A percentile compares a stretch with the other conserved stretches of the same genome.
These are phyloP conservation scores for Corydoras maculifer DNA, from an alignment of 2,113 vertebrate species.

Conservation along the genomic window DNA sequence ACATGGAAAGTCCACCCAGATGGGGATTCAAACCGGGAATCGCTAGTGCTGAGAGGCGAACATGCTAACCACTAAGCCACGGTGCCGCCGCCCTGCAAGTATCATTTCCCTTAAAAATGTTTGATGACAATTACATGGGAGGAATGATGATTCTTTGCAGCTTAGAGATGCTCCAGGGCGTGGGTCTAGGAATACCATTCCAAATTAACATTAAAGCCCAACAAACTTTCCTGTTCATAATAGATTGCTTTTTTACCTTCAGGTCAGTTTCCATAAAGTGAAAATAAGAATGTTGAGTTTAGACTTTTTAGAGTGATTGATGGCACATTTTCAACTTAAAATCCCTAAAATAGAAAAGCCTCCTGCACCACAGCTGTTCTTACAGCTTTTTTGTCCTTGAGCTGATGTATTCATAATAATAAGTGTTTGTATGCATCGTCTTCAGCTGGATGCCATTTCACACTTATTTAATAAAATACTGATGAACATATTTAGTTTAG, in stretches of 20 bases:
- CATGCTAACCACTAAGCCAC: too few relatives aligned
- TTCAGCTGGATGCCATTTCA: too few relatives aligned
- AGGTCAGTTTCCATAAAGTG: slow-evolving; percentile 49
- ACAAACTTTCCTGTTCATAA: slow-evolving; percentile 51
- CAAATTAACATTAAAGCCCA: not conserved
- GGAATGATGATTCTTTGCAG: not conserved
- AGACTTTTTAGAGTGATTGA: slow-evolving; percentile 24
- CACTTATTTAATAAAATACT: too few relatives aligned
- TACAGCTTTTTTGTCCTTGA: slow-evolving; percentile 9
- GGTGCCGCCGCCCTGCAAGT: too few relatives aligned
- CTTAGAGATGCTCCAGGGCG: not conserved
- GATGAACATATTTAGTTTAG: too few relatives aligned
- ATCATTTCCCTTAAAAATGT: too few relatives aligned
- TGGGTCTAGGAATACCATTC: not conserved
- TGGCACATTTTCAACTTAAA: slow-evolving; percentile 29
- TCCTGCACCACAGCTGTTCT: slow-evolving; percentile 51
- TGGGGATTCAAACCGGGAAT: too few relatives aligned
- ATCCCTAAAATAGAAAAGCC: slow-evolving; percentile 13
- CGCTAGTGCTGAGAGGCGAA: too few relatives aligned
- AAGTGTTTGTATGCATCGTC: too few relatives aligned
- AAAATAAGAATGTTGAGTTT: slow-evolving; percentile 11
- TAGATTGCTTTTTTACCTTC: slow-evolving; percentile 43
- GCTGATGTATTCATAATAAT: too few relatives aligned
- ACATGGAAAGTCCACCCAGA: too few relatives aligned
- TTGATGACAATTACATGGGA: not conserved